phyloP scores from a whole-genome alignment of 92 coral and sea anemone species.

The Phymanthus crucifer region DNA sequence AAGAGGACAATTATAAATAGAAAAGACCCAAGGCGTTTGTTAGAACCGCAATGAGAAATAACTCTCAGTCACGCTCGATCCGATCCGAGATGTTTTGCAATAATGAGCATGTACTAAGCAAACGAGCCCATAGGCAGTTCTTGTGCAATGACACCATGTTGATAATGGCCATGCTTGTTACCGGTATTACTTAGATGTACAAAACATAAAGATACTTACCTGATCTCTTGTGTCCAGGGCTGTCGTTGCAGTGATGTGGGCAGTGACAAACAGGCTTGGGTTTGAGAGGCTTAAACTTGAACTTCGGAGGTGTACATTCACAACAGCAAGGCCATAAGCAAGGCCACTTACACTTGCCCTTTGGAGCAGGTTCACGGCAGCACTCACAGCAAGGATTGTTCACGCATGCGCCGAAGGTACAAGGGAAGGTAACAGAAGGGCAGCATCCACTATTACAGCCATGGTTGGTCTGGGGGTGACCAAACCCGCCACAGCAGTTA shows the following conservation, averaged over 20 bases:
- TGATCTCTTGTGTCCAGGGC: conserved; percentile 36
- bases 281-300: conserved; percentile 60
- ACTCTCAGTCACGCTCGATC: too few species aligned
- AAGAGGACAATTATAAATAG: too few species aligned
- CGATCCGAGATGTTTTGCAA: too few species aligned
- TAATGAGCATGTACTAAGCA: too few species aligned
- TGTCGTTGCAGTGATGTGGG: conserved; percentile 17
- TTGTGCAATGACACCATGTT: neutral
- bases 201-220: conserved; percentile 12
- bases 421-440: conserved; percentile 65
- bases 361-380: conserved; percentile 66
- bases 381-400: conserved; percentile 72
- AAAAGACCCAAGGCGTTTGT: too few species aligned
- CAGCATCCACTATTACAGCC: conserved; percentile 62
- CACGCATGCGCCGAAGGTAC: conserved; percentile 71
- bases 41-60: too few species aligned
- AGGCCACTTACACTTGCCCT: conserved; percentile 73
- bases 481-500: conserved; percentile 56
- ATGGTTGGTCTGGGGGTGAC: conserved; percentile 40
- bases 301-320: conserved; percentile 60
- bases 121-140: too few species aligned
- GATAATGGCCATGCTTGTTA: neutral
- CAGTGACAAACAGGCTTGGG: conserved; percentile 60
- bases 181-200: neutral
- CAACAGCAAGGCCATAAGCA: conserved; percentile 86